Evolutionary conservation across 1,140 invertebrate genomes (phyloP), one percentile per base, ranked within the genome.

Genomic region (Neodiprion lecontei): DNA sequence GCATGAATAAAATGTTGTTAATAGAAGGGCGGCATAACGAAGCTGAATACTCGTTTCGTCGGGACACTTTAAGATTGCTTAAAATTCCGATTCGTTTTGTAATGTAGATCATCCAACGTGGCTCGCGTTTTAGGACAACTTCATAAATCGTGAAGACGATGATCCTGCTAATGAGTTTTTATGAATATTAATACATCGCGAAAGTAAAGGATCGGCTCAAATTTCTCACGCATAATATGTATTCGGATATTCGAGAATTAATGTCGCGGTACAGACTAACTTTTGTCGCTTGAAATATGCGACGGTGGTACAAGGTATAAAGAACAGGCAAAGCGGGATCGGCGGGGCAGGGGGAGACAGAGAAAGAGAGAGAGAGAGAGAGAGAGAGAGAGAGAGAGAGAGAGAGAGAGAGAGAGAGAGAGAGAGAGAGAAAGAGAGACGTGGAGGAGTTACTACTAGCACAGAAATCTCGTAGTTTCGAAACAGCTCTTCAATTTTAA

Each of bases 401-500:
- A 76, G 73, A 80, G 17, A 17, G 80, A 76, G 73, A 80, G n/a
- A n/a, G n/a, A 17, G 67, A 67, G 75, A 72, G n/a, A 50, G 69
- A 11, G 70, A 12, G n/a, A 80, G 80, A 80, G 79, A 77, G 74
- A 79, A 77, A 79, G 74, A 74, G 80, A 76, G 73, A 80, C 80
- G 74, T 74, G 80, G 79, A 79, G 75, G 78, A 81, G 77, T 81
- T 86, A 85, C 84, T 84, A 84, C 83, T 83, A 86, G 87, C 87
- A 84, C 85, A 80, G 81, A 84, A 85, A 85, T 83, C 83, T 84
- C 84, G 84, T 83, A 88, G 85, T 87, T 87, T 83, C 83, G 85
- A 86, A 87, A 87, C 85, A 87, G 82, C 84, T 84, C 87, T 88
- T 85, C 85, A 88, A 88, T 88, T 88, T 88, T 88, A 88, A 88